Evolutionary conservation across 2,888 invertebrate genomes (phyloP).

Genomic region (Amblyjoppa proteus): DNA sequence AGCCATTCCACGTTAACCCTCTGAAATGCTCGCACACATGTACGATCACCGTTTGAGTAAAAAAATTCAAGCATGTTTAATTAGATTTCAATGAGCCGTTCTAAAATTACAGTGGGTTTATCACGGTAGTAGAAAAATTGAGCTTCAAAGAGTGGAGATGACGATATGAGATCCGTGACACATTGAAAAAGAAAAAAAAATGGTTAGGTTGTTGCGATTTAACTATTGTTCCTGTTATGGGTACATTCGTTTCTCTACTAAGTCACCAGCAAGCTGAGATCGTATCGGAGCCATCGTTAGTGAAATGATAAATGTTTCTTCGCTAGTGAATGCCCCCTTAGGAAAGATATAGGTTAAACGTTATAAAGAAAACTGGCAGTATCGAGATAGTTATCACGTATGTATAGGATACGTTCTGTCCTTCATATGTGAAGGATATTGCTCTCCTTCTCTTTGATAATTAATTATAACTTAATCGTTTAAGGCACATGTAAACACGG

Average conservation of each 20-base stretch:
- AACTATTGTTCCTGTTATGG: slow-evolving; percentile 3
- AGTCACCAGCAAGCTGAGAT: neutral
- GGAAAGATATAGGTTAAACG: slow-evolving; percentile 26
- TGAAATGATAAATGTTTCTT: slow-evolving; percentile 23
- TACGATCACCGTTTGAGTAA: neutral
- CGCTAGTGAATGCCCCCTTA: slow-evolving; percentile 59
- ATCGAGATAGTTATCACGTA: slow-evolving; percentile 11
- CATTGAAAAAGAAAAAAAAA: neutral
- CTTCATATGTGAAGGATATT: slow-evolving; percentile 1
- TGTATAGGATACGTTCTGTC: slow-evolving; percentile 33
- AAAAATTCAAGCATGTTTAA: neutral
- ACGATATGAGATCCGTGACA: slow-evolving; percentile 32
- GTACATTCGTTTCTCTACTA: neutral
- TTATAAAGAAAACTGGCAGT: slow-evolving; percentile 45
- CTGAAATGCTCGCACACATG: neutral
- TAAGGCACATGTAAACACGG: slow-evolving; percentile 58
- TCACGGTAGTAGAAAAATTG: neutral
- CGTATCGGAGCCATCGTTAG: slow-evolving; percentile 31
- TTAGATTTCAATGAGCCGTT: neutral
- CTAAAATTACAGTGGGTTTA: neutral
- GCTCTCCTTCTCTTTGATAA: slow-evolving; percentile 11
- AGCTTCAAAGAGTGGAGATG: neutral
- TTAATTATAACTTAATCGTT: slow-evolving; percentile 33
- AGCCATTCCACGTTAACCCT: neutral
- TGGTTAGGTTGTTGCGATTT: slow-evolving; percentile 5